Base-by-base conservation (phyloP, 1,140 invertebrate species). In the Drosophila gunungcola region DNA sequence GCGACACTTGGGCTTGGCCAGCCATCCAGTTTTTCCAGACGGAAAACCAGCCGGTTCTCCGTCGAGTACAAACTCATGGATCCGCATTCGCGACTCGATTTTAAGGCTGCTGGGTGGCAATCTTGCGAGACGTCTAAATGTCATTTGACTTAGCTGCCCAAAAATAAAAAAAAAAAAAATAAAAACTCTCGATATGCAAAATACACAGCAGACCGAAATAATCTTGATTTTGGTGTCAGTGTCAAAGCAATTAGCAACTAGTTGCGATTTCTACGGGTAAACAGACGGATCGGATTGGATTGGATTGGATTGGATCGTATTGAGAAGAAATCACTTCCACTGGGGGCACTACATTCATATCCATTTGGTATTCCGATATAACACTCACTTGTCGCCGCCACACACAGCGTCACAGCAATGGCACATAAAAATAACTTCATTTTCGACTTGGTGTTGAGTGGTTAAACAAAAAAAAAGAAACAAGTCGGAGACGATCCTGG, bases 331-430 rank as follows among this genome's bases (percentile, higher is more conserved):
- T 64, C 39, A 68, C 54, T 49, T 21, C 16, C 32, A 54, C 39
- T 13, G 11, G 34, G 21, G 21, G 10, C 42, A 49, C 42, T 41
- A 39, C 38, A 43, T 68, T 36, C 49, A 64, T 29, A 52, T 65
- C 13, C 32, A 51, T 49, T 52, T 52, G 34, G 25, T 73, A 56
- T 53, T 55, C n/a, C 27, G 27, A 53, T 67, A 21, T 64, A 46
- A 53, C 82, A 92, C 91, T 92, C 91, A 92, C 91, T 91, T 88
- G 91, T 85, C 39, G 78, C 83, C 57, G 78, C 83, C 57, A 91
- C 64, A 83, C 77, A 81, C 13, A 92, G 67, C 57, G 80, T 82
- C 48, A 86, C 89, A 58, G 86, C 82, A 75, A 89, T 78, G 83
- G 78, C 81, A 81, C 84, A 73, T 62, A 88, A 82, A 82, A 91